These are phyloP conservation scores for Apostichopus leukothele DNA, from an alignment of 53 echinoderm and acorn worm species.

Conservation along the genomic window DNA sequence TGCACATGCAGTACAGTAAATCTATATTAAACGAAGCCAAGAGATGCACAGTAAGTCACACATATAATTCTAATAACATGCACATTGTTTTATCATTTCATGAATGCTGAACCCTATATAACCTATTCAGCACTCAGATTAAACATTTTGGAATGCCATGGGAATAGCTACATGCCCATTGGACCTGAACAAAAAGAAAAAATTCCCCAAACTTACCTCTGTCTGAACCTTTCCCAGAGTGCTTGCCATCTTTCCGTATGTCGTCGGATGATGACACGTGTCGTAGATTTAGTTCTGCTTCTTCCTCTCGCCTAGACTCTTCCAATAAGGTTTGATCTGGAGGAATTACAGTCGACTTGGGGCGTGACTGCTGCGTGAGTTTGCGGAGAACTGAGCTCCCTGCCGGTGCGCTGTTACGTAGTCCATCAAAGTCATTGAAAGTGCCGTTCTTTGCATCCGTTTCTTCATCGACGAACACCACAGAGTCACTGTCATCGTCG, in stretches of 20 bases:
- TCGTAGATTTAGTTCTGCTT: constrained; percentile 60
- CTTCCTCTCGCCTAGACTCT: constrained; percentile 52
- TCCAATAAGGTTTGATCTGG: constrained; percentile 56
- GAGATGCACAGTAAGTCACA: too few relatives aligned
- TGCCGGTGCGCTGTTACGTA: constrained; percentile 75
- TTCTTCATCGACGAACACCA: constrained; percentile 81
- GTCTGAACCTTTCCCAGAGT: constrained; percentile 17
- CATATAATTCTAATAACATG: too few relatives aligned
- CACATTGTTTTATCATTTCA: too few relatives aligned
- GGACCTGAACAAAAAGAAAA: too few relatives aligned
- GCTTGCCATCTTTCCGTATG: constrained; percentile 48
- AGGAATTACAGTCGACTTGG: constrained; percentile 62
- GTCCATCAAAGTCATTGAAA: constrained; percentile 76
- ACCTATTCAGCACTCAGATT: too few relatives aligned
- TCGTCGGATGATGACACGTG: constrained; percentile 86
- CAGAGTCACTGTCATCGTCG: constrained; percentile 77
- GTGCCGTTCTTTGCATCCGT: constrained; percentile 70
- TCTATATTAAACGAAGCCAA: too few relatives aligned
- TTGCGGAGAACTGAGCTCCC: constrained; percentile 56
- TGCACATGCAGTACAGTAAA: too few relatives aligned
- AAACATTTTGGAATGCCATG: too few relatives aligned
- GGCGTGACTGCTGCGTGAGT: constrained; percentile 60
- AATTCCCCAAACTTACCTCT: constrained; percentile 26
- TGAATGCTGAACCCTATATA: too few relatives aligned
- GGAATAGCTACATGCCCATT: too few relatives aligned